Conservation (phyloP, 2,888 invertebrate species). For the Salpingus planirostris region DNA sequence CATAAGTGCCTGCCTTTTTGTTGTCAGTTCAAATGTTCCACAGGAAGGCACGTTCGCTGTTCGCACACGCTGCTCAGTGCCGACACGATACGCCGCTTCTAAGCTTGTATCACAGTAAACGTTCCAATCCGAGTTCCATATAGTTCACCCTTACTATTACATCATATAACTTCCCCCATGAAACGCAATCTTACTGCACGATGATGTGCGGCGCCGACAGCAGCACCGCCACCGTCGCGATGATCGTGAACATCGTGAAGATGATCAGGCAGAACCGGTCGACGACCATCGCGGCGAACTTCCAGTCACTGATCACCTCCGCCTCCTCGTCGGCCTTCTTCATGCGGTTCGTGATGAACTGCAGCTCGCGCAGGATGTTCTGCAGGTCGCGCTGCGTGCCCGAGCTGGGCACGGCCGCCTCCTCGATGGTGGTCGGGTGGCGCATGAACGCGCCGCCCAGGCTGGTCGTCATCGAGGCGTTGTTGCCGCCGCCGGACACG, state of each 20-base stretch:
- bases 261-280: slow-evolving; percentile 94
- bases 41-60: slow-evolving; percentile 36
- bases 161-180: slow-evolving; percentile 13
- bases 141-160: no score
- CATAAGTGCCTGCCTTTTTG: slow-evolving; percentile 42
- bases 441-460: slow-evolving; percentile 52
- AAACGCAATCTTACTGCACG: slow-evolving; percentile 81
- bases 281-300: slow-evolving; percentile 97
- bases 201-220: slow-evolving; percentile 91
- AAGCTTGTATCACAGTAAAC: slow-evolving; percentile 40
- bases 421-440: slow-evolving; percentile 69
- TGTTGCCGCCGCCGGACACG: slow-evolving; percentile 51
- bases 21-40: slow-evolving; percentile 38
- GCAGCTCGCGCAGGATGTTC: slow-evolving; percentile 84
- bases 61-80: slow-evolving; percentile 39
- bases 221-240: slow-evolving; percentile 86
- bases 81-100: slow-evolving; percentile 36
- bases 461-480: slow-evolving; percentile 36
- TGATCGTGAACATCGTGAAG: slow-evolving; percentile 89
- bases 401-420: slow-evolving; percentile 37
- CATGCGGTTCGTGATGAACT: slow-evolving; percentile 91
- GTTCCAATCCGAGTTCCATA: no score
- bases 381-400: slow-evolving; percentile 80
- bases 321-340: slow-evolving; percentile 90
- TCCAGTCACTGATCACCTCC: slow-evolving; percentile 93